Evolutionary conservation across 2,797 vertebrate species (phyloP).

Genomic region (Acanthornis magna): DNA sequence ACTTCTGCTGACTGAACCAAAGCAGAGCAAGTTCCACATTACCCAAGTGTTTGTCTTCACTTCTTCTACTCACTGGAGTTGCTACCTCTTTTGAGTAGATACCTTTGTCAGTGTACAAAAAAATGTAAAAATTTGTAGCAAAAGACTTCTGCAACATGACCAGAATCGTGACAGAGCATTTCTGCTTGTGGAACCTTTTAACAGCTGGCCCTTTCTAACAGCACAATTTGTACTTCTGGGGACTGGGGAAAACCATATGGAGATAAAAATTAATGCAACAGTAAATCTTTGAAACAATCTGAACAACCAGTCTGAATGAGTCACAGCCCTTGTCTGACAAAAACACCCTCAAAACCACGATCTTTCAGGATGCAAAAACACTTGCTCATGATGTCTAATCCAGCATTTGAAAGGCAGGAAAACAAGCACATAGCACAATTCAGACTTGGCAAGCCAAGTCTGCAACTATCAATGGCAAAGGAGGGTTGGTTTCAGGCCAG

Average conservation of each 20-base stretch:
- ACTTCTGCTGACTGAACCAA: neutral
- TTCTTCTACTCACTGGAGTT: neutral
- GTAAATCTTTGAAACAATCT: neutral
- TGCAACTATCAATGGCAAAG: neutral
- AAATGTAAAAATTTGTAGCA: neutral
- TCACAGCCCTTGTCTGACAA: neutral
- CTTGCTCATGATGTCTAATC: neutral
- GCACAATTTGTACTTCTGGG: conserved; percentile 5
- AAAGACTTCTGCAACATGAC: neutral
- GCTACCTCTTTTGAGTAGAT: neutral
- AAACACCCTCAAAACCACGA: neutral
- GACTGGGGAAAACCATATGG: neutral
- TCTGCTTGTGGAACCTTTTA: neutral
- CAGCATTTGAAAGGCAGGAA: neutral
- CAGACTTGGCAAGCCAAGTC: neutral
- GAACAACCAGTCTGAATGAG: neutral
- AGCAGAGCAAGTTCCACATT: neutral
- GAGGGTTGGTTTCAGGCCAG: conserved; percentile 9
- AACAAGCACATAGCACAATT: neutral
- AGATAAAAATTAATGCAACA: neutral
- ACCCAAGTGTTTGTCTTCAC: neutral
- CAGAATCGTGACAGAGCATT: neutral
- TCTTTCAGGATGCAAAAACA: neutral
- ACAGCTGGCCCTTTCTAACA: neutral
- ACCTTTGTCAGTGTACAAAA: neutral